These are phyloP conservation scores for Lemur catta DNA, from an alignment of 2,797 vertebrate species.

Conservation along the genomic window DNA sequence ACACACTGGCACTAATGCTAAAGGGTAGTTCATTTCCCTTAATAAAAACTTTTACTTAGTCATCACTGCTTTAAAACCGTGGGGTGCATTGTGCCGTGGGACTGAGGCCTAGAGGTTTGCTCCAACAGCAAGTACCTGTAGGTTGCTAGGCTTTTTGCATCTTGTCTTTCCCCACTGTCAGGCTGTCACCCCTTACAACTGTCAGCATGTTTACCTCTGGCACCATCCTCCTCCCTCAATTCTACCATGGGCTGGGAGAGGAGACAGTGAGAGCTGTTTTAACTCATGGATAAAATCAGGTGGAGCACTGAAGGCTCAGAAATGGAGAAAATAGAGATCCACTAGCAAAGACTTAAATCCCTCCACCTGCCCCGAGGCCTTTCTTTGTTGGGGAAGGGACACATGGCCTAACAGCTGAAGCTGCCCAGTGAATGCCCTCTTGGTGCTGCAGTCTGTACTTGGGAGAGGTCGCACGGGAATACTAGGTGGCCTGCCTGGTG, in stretches of 20 bases:
- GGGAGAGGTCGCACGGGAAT: neutral
- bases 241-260: neutral
- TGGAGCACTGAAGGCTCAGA: neutral
- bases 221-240: neutral
- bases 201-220: neutral
- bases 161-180: neutral
- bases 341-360: neutral
- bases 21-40: neutral
- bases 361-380: neutral
- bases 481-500: too few species aligned
- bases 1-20: neutral
- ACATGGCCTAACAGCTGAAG: neutral
- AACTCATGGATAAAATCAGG: neutral
- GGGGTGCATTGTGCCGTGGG: fast-evolving
- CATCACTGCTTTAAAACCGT: neutral
- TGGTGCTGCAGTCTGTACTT: neutral
- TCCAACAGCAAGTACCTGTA: neutral
- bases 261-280: neutral
- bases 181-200: neutral
- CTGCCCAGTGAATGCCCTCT: fast-evolving
- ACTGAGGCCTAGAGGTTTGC: too few species aligned
- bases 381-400: too few species aligned
- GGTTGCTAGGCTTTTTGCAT: neutral
- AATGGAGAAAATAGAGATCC: neutral
- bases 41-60: neutral